Evolutionary conservation across 2,888 invertebrate species (phyloP), one percentile per base, ranked within the genome.

Genomic region (Labia minor): DNA sequence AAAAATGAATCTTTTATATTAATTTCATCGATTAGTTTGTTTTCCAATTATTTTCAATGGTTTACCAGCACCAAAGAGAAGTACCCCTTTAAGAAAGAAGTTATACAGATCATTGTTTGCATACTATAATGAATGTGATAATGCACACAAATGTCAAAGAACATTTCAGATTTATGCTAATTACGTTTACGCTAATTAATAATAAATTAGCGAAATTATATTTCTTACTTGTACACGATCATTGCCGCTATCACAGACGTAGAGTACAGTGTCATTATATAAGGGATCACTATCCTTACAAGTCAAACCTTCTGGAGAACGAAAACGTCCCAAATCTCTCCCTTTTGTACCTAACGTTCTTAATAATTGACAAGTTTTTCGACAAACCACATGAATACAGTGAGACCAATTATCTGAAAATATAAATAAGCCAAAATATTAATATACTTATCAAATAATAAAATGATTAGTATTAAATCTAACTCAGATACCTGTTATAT

Each of bases 201-300:
- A n/a, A n/a, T n/a, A n/a, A n/a, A n/a, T n/a, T n/a, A n/a, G n/a
- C n/a, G n/a, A n/a, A n/a, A n/a, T n/a, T n/a, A n/a, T n/a, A n/a
- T n/a, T 26, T 3, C 62, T 19, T 63, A 78, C 75, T 74, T 81
- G 81, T 2, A 82, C 80, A 67, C 90, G 80, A 74, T 90, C 87
- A 73, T 90, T 90, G 68, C 89, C 90, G 68, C 89, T 89, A 73
- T 91, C 90, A 64, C 86, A 88, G 0, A 90, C 83, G 71, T 89
- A 86, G 16, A 90, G 80, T 66, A 80, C 81, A 68, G 81, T 80
- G 37, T 83, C 82, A 14, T 77, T 75, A 26, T 62, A 49, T 19
- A 65, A 33, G 1, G n/a, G 65, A 11, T 18, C 16, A 14, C 8
- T 16, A n/a, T 21, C 66, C 19, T 3, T 4, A 0, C 81, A 75